These are phyloP conservation scores for Beroe forskalii DNA, from an alignment of 37 sponge, comb jelly and placozoan genomes.

Conservation along the genomic window DNA sequence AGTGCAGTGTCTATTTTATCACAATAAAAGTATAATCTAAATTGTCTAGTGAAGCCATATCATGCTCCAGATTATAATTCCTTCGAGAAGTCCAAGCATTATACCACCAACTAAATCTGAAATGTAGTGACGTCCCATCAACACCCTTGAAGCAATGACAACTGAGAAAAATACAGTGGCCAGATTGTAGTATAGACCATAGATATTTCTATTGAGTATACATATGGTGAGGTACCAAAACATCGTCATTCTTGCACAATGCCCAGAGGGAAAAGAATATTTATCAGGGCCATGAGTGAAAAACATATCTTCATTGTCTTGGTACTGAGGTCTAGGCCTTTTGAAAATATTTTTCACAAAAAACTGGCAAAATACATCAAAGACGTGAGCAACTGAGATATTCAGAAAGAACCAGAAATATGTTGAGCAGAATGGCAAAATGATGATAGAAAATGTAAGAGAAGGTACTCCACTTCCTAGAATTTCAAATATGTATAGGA, in stretches of 20 bases:
- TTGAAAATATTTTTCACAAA: conserved; percentile 6
- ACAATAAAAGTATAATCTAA: no score
- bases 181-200: neutral
- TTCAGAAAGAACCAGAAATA: conserved; percentile 24
- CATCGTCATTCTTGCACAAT: conserved; percentile 24
- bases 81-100: neutral
- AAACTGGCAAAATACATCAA: conserved; percentile 24
- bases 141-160: neutral
- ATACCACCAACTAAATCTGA: conserved; percentile 14
- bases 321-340: conserved; percentile 1
- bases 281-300: conserved; percentile 45
- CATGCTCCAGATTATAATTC: neutral
- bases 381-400: neutral
- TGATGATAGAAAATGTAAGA: neutral
- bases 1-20: no score
- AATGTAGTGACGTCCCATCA: conserved; percentile 40
- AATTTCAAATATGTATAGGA: conserved; percentile 21
- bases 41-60: neutral
- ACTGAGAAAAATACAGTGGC: neutral
- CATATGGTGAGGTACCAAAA: conserved; percentile 46
- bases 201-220: neutral
- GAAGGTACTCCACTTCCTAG: conserved; percentile 44
- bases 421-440: neutral
- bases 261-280: conserved; percentile 43
- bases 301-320: conserved; percentile 37